Evolutionary conservation across 2,888 invertebrate species (phyloP), one percentile per base, ranked within the genome.

Genomic region (Byasa hedistus): DNA sequence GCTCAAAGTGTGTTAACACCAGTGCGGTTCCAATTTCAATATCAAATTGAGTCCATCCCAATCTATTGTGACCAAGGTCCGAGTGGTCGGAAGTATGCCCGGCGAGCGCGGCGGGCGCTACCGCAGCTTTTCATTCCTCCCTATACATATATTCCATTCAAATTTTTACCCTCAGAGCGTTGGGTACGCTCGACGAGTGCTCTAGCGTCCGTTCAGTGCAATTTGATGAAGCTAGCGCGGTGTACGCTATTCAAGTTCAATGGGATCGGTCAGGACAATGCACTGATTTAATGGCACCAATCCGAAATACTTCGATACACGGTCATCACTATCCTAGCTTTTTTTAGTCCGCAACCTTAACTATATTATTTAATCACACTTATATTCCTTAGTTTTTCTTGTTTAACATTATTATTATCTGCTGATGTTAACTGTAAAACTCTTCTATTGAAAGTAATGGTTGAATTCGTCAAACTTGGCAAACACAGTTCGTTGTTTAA

Each of bases 181-280:
- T 73, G 78, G 78, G 80, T 77, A 83, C 83, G 85, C 80, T 84
- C 85, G 80, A 87, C 80, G 86, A 89, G 90, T 85, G 84, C 87
- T 86, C 87, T 85, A 85, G 83, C 87, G 85, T 81, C 84, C 86
- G 84, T 87, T 90, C 85, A 87, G 77, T 87, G 88, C 89, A 89
- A 91, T 91, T 91, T 88, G 89, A 89, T 89, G 89, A 87, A 88
- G 87, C 89, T 81, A 83, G 78, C 78, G 79, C 81, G 79, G 79
- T 84, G 84, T 80, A 76, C 79, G 79, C 85, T 76, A 85, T 89
- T 89, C 86, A 85, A 76, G 76, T 79, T 84, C 84, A 86, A 87
- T 86, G 76, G 85, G 81, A 87, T 84, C 82, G 85, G 78, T 83
- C 83, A 83, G 85, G 84, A 89, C 88, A 90, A 87, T 89, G 77